Percentiles rank a stretch among this genome's conserved stretches.
Conservation (phyloP, 2,888 invertebrate species). For the Hypsopygia costalis region DNA sequence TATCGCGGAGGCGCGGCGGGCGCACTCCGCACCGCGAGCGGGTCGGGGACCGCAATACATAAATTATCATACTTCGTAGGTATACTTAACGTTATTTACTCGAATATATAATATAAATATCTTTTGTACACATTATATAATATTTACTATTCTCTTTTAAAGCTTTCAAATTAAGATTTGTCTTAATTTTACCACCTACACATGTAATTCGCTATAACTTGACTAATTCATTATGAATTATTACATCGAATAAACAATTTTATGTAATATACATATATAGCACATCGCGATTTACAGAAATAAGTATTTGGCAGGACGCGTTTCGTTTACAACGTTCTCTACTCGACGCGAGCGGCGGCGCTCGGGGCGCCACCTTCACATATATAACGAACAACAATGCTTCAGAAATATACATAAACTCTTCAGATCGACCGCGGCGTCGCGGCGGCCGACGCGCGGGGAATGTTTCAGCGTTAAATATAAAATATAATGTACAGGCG, state of each 20-base stretch:
- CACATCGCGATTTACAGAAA: conserved; percentile 29
- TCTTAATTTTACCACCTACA: conserved; percentile 52
- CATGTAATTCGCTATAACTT: conserved; percentile 38
- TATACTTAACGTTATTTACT: conserved; percentile 37
- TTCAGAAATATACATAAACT: background rate
- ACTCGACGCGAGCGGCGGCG: conserved; percentile 7
- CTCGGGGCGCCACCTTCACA: conserved; percentile 6
- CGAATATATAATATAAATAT: conserved; percentile 38
- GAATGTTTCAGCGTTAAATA: conserved; percentile 11
- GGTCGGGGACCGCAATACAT: too few species aligned
- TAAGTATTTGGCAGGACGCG: conserved; percentile 41
- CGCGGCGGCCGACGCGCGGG: conserved; percentile 5
- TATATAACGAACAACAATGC: background rate
- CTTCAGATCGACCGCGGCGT: background rate
- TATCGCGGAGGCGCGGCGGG: conserved; percentile 11
- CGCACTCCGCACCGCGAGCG: background rate
- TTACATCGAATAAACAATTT: conserved; percentile 33
- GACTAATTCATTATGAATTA: conserved; percentile 44
- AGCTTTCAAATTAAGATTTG: conserved; percentile 72
- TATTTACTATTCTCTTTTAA: conserved; percentile 58
- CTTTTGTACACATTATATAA: conserved; percentile 58
- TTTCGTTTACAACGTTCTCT: conserved; percentile 31
- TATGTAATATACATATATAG: conserved; percentile 40
- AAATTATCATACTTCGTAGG: conserved; percentile 18
- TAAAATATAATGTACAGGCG: background rate